Base-by-base conservation (phyloP, 2,888 invertebrate species). In the Pollenia labialis region DNA sequence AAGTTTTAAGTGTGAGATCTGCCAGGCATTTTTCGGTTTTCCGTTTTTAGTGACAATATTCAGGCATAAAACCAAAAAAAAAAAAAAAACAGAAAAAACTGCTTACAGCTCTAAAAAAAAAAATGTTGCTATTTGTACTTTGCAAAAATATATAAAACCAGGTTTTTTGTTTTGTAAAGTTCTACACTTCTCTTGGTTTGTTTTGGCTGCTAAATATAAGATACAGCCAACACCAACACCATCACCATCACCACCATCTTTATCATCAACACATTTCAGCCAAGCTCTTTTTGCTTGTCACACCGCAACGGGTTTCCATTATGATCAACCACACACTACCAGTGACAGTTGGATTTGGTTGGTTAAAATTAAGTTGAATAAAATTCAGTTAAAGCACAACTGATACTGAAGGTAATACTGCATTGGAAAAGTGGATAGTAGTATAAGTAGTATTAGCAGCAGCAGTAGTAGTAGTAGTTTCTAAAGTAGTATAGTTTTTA, bases 301-400 rank as follows among this genome's bases (percentile, higher is more conserved):
- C 58, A 58, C 14, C 40, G 10, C 58, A 58, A n/a, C 14, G 32
- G 58, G 58, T 11, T 58, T 58, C 40, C 52, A 69, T 40, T 52
- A 50, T 10, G 68, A 69, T 52, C n/a, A 69, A 69, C 68, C 68
- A 58, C 56, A 68, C 12, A 58, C 16, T 60, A 69, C 42, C 60
- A n/a, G 50, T 60, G 69, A 42, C 69, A 60, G 50, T 79, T 50
- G 69, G 60, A 79, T 79, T 79, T 79, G 60, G 50, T 69, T 46
- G 79, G 60, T 44, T 79, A 52, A 79, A 79, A 79, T 62, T 23
- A 69, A 69, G 79, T 52, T 71, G 40, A 60, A 69, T 69, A 52
- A 62, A 79, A 60, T 58, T 48, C 48, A 16, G 52, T 44, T 44
- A 44, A 16, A 32, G 16, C 12, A 11, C 42, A 42, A 62, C 40